These are phyloP conservation scores for Limanda limanda DNA, from an alignment of 2,113 vertebrate genomes.

Conservation along the genomic window DNA sequence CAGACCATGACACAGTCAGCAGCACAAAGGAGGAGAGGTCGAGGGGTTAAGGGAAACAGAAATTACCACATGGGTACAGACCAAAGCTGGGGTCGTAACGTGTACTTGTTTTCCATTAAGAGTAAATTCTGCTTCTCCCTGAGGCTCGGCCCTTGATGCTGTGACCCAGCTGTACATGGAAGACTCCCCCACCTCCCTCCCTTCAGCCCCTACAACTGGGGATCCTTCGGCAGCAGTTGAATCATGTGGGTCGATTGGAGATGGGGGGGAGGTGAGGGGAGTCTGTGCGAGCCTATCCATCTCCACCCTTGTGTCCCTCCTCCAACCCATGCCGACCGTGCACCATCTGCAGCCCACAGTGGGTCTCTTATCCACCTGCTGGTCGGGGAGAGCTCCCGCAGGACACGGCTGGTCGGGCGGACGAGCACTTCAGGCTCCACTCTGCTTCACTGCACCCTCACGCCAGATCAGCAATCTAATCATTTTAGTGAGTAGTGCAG, in stretches of 20 bases:
- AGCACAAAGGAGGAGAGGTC: constrained; percentile 33
- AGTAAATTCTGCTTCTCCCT: constrained; percentile 50
- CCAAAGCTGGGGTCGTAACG: constrained; percentile 58
- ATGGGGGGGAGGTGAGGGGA: constrained; percentile 36
- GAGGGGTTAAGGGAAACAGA: constrained; percentile 54
- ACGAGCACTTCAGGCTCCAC: constrained; percentile 29
- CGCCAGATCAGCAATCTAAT: constrained; percentile 38
- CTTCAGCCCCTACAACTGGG: constrained; percentile 48
- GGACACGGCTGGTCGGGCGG: constrained; percentile 40
- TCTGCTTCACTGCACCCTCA: constrained; percentile 19
- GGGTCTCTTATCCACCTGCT: constrained; percentile 64
- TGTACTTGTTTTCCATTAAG: constrained; percentile 61
- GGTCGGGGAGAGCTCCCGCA: constrained; percentile 55
- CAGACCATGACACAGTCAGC: constrained; percentile 42
- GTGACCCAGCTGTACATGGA: constrained; percentile 61
- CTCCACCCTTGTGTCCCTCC: constrained; percentile 52
- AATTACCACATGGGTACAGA: constrained; percentile 51
- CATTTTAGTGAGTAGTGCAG: constrained; percentile 33
- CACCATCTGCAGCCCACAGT: constrained; percentile 76
- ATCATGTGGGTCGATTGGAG: constrained; percentile 49
- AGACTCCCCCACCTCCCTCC: constrained; percentile 21
- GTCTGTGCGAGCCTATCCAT: constrained; percentile 62
- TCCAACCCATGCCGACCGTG: constrained; percentile 39
- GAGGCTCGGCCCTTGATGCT: constrained; percentile 48
- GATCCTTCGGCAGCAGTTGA: constrained; percentile 46